phyloP scores from a whole-genome alignment of 2,113 vertebrate genomes.

The Saimiri boliviensis region DNA sequence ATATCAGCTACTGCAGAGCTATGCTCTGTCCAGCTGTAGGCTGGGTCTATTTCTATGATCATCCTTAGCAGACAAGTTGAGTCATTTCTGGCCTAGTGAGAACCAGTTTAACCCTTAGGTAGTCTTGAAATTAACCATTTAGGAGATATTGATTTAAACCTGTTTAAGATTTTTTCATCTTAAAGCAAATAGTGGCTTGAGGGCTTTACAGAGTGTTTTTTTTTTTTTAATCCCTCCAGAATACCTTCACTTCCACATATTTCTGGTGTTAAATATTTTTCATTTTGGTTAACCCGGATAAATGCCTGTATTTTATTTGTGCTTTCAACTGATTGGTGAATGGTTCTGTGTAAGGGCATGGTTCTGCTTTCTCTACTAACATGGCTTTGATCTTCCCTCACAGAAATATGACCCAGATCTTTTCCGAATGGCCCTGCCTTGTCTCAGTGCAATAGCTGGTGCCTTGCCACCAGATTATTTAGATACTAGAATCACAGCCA shows the following conservation, averaged over 20 bases:
- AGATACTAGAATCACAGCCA: slow-evolving; percentile 90
- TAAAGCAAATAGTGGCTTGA: background rate
- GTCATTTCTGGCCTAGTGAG: background rate
- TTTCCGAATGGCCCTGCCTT: slow-evolving; percentile 98
- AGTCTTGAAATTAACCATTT: slow-evolving; percentile 36
- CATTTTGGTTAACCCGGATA: background rate
- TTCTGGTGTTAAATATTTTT: background rate
- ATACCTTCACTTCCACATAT: background rate
- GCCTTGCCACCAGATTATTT: slow-evolving; percentile 97
- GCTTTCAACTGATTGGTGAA: slow-evolving; percentile 56
- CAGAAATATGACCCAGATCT: slow-evolving; percentile 98
- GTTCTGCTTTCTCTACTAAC: slow-evolving; percentile 75
- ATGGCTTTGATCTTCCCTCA: slow-evolving; percentile 78
- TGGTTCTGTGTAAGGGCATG: slow-evolving; percentile 27
- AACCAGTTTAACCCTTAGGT: slow-evolving; percentile 13
- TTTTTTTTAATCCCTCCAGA: background rate
- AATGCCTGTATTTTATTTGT: background rate
- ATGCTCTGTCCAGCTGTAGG: background rate
- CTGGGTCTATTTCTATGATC: background rate
- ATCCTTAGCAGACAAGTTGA: background rate
- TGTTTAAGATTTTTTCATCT: background rate
- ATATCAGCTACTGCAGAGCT: background rate
- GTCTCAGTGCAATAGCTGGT: slow-evolving; percentile 97
- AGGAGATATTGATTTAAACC: background rate
- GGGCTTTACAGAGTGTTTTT: background rate